Evolutionary conservation across 2,888 invertebrate species (phyloP).

Genomic region (Lasius fuliginosus): DNA sequence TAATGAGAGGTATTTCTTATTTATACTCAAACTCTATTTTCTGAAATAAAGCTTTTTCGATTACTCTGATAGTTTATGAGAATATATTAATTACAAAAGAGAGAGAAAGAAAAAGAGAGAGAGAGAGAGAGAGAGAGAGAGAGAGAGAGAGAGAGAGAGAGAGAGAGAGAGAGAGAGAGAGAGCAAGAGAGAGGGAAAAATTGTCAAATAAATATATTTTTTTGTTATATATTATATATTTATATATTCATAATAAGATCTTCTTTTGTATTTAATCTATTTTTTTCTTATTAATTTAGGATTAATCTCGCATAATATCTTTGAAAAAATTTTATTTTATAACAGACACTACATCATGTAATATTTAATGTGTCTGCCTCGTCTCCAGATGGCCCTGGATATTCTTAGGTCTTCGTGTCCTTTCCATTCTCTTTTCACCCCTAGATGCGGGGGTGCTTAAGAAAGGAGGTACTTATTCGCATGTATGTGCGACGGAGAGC

Average conservation of each 20-base stretch:
- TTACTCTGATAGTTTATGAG: neutral
- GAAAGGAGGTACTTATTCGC: neutral
- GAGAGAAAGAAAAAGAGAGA: too few relatives aligned
- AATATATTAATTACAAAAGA: neutral
- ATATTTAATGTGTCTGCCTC: constrained; percentile 14
- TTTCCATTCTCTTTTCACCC: neutral
- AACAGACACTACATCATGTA: neutral
- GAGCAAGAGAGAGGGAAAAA: neutral
- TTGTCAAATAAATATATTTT: neutral
- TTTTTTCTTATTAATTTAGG: neutral
- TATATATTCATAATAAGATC: neutral
- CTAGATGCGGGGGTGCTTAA: neutral
- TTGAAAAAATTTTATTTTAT: neutral
- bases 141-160: too few relatives aligned
- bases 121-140: neutral
- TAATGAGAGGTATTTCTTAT: neutral
- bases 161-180: too few relatives aligned
- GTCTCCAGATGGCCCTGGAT: neutral
- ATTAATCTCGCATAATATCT: neutral
- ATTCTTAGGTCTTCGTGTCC: neutral
- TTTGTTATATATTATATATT: neutral
- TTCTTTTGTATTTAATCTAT: neutral
- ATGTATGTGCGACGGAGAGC: constrained; percentile 6
- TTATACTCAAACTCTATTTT: neutral
- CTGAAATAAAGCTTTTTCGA: neutral